These are phyloP conservation scores for Tethea ocularis DNA, from an alignment of 2,888 invertebrate species.

Conservation along the genomic window DNA sequence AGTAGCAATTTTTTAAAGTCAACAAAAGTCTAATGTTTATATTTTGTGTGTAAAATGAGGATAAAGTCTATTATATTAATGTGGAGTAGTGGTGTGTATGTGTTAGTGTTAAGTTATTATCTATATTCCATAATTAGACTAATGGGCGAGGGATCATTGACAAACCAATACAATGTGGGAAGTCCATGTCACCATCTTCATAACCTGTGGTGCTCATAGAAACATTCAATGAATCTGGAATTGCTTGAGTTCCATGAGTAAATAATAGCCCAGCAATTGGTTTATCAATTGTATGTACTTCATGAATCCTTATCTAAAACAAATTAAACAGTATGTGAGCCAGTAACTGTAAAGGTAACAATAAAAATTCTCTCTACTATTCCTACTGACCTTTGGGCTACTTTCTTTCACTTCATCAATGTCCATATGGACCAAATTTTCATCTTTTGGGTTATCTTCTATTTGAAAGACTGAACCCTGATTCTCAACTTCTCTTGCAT, in stretches of 20 bases:
- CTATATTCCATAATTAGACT: too few species aligned
- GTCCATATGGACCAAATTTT: conserved; percentile 19
- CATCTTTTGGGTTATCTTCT: conserved; percentile 15
- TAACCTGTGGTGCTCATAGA: conserved; percentile 65
- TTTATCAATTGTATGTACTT: conserved; percentile 33
- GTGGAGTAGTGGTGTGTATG: too few species aligned
- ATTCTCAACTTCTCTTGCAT: neutral
- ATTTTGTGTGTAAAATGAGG: too few species aligned
- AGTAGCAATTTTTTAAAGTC: too few species aligned
- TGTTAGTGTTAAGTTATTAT: too few species aligned
- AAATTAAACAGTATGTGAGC: neutral
- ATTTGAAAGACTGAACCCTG: neutral
- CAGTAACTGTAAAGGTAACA: too few species aligned
- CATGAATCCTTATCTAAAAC: conserved; percentile 19
- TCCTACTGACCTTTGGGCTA: conserved; percentile 7
- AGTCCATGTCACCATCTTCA: conserved; percentile 63
- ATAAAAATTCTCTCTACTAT: neutral
- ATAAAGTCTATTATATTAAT: too few species aligned
- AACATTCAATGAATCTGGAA: conserved; percentile 63
- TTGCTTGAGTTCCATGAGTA: conserved; percentile 53
- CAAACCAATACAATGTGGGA: conserved; percentile 64
- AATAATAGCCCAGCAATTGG: conserved; percentile 57
- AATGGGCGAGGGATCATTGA: neutral
- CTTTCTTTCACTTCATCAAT: conserved; percentile 15
- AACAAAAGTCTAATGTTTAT: neutral